phyloP scores from a whole-genome alignment of 1,140 invertebrate genomes.

The Adoxophyes honmai region DNA sequence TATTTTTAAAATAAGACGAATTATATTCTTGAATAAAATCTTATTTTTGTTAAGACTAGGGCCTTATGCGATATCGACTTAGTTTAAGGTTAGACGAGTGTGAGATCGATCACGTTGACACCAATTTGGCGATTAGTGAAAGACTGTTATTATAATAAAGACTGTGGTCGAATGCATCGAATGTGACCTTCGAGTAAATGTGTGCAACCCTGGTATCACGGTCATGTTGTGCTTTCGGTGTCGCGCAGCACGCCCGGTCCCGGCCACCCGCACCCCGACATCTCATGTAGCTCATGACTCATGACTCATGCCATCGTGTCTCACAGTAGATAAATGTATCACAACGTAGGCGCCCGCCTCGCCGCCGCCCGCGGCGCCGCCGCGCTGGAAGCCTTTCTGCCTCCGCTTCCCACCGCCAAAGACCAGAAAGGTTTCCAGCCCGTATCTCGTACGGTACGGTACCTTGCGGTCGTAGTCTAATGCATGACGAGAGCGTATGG shows the following conservation, averaged over 20 bases:
- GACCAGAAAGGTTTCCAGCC: constrained; percentile 70
- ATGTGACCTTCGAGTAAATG: constrained; percentile 54
- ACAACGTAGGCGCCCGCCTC: constrained; percentile 70
- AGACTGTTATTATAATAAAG: constrained; percentile 62
- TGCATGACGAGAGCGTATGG: constrained; percentile 57
- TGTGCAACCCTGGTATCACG: constrained; percentile 49
- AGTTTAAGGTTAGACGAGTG: constrained; percentile 52
- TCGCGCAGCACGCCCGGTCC: constrained; percentile 60
- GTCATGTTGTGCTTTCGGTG: constrained; percentile 72
- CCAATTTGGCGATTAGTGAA: constrained; percentile 47
- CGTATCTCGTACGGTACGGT: constrained; percentile 36
- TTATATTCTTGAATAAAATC: constrained; percentile 67
- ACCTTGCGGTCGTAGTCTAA: constrained; percentile 32
- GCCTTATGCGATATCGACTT: constrained; percentile 55
- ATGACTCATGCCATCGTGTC: constrained; percentile 58
- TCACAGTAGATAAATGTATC: constrained; percentile 76
- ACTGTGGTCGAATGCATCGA: constrained; percentile 70
- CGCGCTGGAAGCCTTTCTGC: constrained; percentile 67
- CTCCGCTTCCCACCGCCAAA: constrained; percentile 42
- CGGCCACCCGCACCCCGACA: constrained; percentile 60
- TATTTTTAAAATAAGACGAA: constrained; percentile 65
- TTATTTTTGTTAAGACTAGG: constrained; percentile 70
- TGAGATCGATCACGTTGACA: constrained; percentile 58
- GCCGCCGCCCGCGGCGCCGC: background rate
- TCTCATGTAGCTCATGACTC: constrained; percentile 66